These are phyloP conservation scores for Baronia brevicornis DNA, from an alignment of 2,888 invertebrate genomes.

Conservation along the genomic window DNA sequence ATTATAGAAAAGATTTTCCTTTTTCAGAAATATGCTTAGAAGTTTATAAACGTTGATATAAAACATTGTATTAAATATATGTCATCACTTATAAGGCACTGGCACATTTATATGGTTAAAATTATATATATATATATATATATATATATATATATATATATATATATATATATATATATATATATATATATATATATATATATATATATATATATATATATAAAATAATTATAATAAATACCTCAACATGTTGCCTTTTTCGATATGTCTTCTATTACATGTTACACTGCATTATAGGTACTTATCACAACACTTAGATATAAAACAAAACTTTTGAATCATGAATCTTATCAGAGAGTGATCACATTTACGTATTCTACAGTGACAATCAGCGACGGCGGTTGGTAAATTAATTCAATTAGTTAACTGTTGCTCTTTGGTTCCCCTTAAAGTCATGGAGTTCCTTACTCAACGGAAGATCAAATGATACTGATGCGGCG, in stretches of 20 bases:
- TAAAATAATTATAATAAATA: too few species aligned
- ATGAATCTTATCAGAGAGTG: slow-evolving; percentile 11
- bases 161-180: too few species aligned
- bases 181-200: too few species aligned
- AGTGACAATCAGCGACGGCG: slow-evolving; percentile 51
- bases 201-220: too few species aligned
- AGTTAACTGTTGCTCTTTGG: slow-evolving; percentile 26
- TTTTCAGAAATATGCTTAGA: too few species aligned
- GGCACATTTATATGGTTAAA: too few species aligned
- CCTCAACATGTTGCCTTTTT: slow-evolving; percentile 13
- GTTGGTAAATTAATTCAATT: slow-evolving; percentile 66
- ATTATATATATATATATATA: too few species aligned
- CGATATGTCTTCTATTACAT: slow-evolving; percentile 9
- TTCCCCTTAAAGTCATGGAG: slow-evolving; percentile 30
- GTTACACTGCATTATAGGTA: slow-evolving; percentile 13
- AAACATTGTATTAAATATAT: too few species aligned
- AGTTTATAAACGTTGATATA: too few species aligned
- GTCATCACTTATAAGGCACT: too few species aligned
- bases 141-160: too few species aligned
- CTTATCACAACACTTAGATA: slow-evolving; percentile 15
- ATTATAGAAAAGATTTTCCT: too few species aligned
- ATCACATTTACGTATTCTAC: slow-evolving; percentile 18
- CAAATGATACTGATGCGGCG: slow-evolving; percentile 56
- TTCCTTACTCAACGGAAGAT: slow-evolving; percentile 43
- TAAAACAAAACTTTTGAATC: slow-evolving; percentile 16